These are phyloP conservation scores for Amblyornis subalaris DNA, from an alignment of 2,113 vertebrate species.

Conservation along the genomic window DNA sequence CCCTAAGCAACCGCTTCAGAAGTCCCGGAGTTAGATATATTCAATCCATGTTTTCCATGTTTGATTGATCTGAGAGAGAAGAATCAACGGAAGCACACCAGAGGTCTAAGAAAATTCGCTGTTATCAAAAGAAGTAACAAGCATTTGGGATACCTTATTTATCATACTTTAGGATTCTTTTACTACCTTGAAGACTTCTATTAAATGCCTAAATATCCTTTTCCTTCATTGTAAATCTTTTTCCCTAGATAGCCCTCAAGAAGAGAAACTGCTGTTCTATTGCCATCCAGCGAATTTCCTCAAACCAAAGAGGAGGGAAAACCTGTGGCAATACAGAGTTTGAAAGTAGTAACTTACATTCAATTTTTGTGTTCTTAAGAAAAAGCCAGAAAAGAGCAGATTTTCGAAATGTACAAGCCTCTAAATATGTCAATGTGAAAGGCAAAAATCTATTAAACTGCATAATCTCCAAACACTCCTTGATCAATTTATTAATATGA, in stretches of 20 bases:
- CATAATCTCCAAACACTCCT: not conserved
- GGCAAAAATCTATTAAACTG: not conserved
- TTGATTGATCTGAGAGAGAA: not conserved
- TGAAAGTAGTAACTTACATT: not conserved
- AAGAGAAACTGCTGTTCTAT: not conserved
- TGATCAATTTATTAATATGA: not conserved
- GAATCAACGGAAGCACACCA: not conserved
- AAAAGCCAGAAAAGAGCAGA: not conserved
- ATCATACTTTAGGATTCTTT: not conserved
- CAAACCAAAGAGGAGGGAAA: not conserved
- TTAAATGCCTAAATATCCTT: not conserved
- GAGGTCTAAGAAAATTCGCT: not conserved
- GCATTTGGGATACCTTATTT: not conserved
- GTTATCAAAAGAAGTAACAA: not conserved
- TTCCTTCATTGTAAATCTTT: not conserved
- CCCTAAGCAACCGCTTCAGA: not conserved
- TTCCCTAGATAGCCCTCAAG: not conserved
- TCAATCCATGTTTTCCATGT: not conserved
- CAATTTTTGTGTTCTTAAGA: not conserved
- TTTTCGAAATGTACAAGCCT: not conserved
- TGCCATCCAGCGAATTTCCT: conserved; percentile 28
- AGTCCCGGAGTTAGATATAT: not conserved
- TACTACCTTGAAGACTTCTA: not conserved
- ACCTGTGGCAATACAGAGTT: not conserved
- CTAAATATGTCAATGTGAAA: not conserved